phyloP scores from a whole-genome alignment of 2,888 invertebrate species.

The Panzeria rudis region DNA sequence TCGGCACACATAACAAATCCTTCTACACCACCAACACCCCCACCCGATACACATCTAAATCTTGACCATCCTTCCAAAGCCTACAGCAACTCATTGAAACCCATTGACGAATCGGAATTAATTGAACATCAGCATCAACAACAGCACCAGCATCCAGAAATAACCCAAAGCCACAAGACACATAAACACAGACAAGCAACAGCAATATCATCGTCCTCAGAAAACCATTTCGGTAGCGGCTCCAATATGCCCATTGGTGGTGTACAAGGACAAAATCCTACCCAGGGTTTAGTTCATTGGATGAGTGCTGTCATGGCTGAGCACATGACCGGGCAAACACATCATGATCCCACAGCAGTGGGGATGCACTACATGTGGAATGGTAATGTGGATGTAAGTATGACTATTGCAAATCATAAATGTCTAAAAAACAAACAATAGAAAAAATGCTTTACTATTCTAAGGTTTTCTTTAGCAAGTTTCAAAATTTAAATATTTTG shows the following conservation, averaged over 20 bases:
- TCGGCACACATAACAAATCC: slow-evolving; percentile 70
- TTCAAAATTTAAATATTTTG: slow-evolving; percentile 8
- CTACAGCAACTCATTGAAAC: slow-evolving; percentile 51
- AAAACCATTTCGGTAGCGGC: slow-evolving; percentile 47
- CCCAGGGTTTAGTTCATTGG: slow-evolving; percentile 95
- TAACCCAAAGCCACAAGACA: slow-evolving; percentile 59
- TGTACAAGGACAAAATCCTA: slow-evolving; percentile 86
- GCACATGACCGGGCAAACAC: slow-evolving; percentile 93
- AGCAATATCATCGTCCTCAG: slow-evolving; percentile 34
- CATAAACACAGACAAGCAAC: slow-evolving; percentile 59
- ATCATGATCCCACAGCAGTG: slow-evolving; percentile 85
- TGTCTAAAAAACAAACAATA: background rate
- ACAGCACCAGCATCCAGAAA: slow-evolving; percentile 74
- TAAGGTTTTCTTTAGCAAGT: slow-evolving; percentile 1
- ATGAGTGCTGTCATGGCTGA: slow-evolving; percentile 97
- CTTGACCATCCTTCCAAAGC: slow-evolving; percentile 61
- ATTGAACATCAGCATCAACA: slow-evolving; percentile 62
- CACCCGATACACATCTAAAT: slow-evolving; percentile 65
- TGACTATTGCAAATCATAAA: background rate
- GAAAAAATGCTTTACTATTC: slow-evolving; percentile 9
- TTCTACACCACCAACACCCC: slow-evolving; percentile 76
- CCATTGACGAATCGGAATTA: slow-evolving; percentile 53
- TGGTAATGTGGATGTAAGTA: slow-evolving; percentile 84
- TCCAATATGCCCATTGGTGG: slow-evolving; percentile 83
- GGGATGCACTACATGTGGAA: slow-evolving; percentile 85